Base-by-base conservation (phyloP, 2,888 invertebrate species). In the Ophion ellenae region DNA sequence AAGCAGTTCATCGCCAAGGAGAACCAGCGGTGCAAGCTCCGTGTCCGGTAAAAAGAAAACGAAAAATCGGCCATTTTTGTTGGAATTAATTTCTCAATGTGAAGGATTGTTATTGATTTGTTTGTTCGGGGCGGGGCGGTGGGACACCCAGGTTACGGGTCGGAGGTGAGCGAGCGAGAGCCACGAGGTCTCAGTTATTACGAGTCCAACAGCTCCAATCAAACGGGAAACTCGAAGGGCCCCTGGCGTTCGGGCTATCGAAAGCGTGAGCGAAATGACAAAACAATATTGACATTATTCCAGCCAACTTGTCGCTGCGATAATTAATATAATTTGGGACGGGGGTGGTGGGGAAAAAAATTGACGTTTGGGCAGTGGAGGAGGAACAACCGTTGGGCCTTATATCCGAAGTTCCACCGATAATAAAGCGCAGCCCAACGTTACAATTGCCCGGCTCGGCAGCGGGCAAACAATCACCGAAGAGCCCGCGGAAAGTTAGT, bases 11-110 rank as follows among this genome's bases (percentile, higher is more conserved):
- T 93, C 95, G 0, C 96, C 94, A 57, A 95, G 98, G 88, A 95
- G 98, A 90, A 96, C 97, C 10, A 98, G 98, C 90, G 97, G 96
- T 0, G 97, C 97, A 0, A 97, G 97, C 91, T 97, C 97, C 63
- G 97, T 97, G 47, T 97, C 96, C 86, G 96, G 96, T 96, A 92
- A 88, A 66, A 80, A 83, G 63, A 61, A 14, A n/a, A 36, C 14
- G 7, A 75, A 28, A 71, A 9, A 17, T 32, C 17, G 3, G 14
- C 17, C 14, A 28, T 40, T 64, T 47, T 64, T 17, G 20, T 53
- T 70, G 7, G 6, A 14, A 53, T 70, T 4, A 1, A 7, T 73
- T 73, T 36, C 7, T 2, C 17, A 20, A 63, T 45, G 3, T 1
- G 28, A 40, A 17, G 3, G 4, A 36, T 73, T 24, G 24, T 61